A percentile compares a stretch with the other conserved stretches of the same genome.
Evolutionary conservation across 1,140 invertebrate genomes (phyloP).

Genomic region (Papilio xuthus): DNA sequence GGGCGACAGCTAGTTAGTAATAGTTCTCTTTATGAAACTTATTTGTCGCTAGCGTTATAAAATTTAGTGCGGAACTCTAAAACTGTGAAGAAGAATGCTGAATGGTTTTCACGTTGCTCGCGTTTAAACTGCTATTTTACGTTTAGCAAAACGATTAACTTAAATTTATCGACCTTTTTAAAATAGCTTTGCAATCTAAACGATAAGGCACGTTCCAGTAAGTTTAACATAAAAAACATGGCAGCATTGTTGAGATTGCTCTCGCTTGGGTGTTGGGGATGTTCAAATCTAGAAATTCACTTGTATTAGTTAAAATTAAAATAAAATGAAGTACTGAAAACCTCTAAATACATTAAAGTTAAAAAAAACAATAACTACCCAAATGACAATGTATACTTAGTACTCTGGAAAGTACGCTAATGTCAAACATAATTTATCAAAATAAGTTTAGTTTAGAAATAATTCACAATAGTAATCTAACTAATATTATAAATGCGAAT

Average conservation of each 20-base stretch:
- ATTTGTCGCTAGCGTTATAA: background rate
- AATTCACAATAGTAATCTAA: too few relatives aligned
- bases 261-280: too few relatives aligned
- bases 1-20: background rate
- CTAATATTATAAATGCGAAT: too few relatives aligned
- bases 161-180: slow-evolving; percentile 46
- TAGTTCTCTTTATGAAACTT: background rate
- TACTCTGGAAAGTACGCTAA: too few relatives aligned
- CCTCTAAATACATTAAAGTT: too few relatives aligned
- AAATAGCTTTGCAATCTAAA: slow-evolving; percentile 36
- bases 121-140: slow-evolving; percentile 25
- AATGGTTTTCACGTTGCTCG: slow-evolving; percentile 18
- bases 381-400: too few relatives aligned
- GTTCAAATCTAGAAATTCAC: too few relatives aligned
- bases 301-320: too few relatives aligned
- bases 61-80: slow-evolving; percentile 9
- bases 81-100: slow-evolving; percentile 16
- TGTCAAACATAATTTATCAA: too few relatives aligned
- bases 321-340: too few relatives aligned
- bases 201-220: slow-evolving; percentile 21
- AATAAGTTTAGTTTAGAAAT: too few relatives aligned
- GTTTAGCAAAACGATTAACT: slow-evolving; percentile 39
- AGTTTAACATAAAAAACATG: slow-evolving; percentile 13
- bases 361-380: too few relatives aligned
- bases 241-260: background rate